phyloP scores from a whole-genome alignment of 2,797 vertebrate species.

The Lacerta viridis region DNA sequence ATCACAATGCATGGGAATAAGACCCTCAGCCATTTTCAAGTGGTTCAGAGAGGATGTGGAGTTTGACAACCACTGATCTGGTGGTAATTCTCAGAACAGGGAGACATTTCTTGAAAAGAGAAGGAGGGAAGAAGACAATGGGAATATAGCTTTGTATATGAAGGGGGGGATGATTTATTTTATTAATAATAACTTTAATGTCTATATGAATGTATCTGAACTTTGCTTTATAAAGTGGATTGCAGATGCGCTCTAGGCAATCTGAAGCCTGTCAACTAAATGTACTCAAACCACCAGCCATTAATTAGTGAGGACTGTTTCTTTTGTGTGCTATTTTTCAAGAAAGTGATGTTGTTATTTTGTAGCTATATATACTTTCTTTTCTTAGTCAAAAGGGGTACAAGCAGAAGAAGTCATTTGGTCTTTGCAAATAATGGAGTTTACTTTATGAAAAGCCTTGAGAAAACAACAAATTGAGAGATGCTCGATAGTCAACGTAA shows the following conservation, averaged over 20 bases:
- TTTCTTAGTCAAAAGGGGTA: neutral
- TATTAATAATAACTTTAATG: neutral
- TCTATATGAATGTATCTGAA: neutral
- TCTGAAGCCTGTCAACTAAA: conserved; percentile 53
- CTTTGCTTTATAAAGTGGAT: conserved; percentile 19
- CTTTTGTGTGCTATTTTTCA: conserved; percentile 60
- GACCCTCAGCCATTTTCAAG: too few relatives aligned
- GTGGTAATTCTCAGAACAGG: neutral
- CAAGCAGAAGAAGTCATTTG: conserved; percentile 58
- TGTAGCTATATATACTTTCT: conserved; percentile 21
- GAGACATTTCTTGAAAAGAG: neutral
- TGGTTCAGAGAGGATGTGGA: too few relatives aligned
- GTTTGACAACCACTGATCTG: too few relatives aligned
- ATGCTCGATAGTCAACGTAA: conserved; percentile 23
- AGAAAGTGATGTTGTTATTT: conserved; percentile 61
- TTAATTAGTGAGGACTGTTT: conserved; percentile 66
- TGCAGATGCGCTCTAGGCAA: conserved; percentile 12
- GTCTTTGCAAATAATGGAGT: conserved; percentile 66
- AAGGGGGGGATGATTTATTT: neutral
- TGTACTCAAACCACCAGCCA: conserved; percentile 41
- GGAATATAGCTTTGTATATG: neutral
- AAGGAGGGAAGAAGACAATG: neutral
- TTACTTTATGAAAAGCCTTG: conserved; percentile 68
- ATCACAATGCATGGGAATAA: neutral
- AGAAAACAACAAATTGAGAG: conserved; percentile 47